A percentile compares a stretch with the other conserved stretches of the same genome.
phyloP scores from a whole-genome alignment of 1,140 invertebrate genomes.

The Chrysoperla carnea region DNA sequence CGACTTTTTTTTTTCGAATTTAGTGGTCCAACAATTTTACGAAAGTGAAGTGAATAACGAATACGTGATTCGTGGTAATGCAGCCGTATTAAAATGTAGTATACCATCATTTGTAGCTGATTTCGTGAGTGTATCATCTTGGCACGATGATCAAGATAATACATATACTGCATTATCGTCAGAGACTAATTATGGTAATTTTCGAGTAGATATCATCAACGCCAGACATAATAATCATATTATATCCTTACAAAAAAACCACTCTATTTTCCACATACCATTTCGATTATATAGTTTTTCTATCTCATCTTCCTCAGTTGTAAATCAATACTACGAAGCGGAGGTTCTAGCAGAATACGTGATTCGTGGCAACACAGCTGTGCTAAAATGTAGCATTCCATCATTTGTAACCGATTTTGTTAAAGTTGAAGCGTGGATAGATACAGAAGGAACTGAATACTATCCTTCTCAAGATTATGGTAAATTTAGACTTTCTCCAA shows the following conservation, averaged over 20 bases:
- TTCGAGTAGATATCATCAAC: too few species aligned
- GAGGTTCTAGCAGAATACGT: slow-evolving; percentile 89
- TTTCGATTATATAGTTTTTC: too few species aligned
- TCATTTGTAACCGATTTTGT: slow-evolving; percentile 86
- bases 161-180: slow-evolving; percentile 24
- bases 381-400: slow-evolving; percentile 83
- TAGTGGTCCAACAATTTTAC: slow-evolving; percentile 78
- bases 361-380: slow-evolving; percentile 78
- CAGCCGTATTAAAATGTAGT: slow-evolving; percentile 83
- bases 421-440: slow-evolving; percentile 66
- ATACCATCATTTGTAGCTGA: slow-evolving; percentile 85
- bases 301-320: slow-evolving; percentile 39
- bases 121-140: slow-evolving; percentile 71
- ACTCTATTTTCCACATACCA: too few species aligned
- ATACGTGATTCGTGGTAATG: slow-evolving; percentile 83
- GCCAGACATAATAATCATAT: too few species aligned
- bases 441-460: slow-evolving; percentile 58
- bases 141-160: slow-evolving; percentile 65
- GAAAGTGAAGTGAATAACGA: slow-evolving; percentile 85
- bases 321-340: slow-evolving; percentile 73
- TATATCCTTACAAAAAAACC: too few species aligned
- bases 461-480: too few species aligned
- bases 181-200: neutral
- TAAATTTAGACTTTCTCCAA: too few species aligned
- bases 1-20: slow-evolving; percentile 3